Conservation (phyloP, 2,888 invertebrate genomes). For the Helleia helle region DNA sequence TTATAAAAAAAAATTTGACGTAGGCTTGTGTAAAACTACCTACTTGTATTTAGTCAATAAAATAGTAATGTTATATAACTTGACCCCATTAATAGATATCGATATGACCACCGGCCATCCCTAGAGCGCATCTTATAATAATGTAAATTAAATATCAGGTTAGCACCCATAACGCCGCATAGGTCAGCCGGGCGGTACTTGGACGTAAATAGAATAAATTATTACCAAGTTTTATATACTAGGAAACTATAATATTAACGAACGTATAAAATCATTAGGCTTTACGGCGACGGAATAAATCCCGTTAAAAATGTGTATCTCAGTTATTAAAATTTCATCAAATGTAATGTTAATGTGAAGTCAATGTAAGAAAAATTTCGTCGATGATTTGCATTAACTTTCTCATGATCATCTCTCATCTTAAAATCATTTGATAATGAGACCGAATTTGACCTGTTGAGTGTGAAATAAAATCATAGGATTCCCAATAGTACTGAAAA, state of each 20-base stretch:
- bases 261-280: too few species aligned
- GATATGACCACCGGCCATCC: not conserved
- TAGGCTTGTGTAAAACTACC: too few species aligned
- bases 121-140: constrained; percentile 19
- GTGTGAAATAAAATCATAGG: too few species aligned
- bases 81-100: constrained; percentile 1
- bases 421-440: not conserved
- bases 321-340: not conserved
- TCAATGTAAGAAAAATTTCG: too few species aligned
- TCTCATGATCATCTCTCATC: too few species aligned
- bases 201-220: constrained; percentile 18
- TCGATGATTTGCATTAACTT: not conserved
- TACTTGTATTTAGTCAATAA: too few species aligned
- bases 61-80: too few species aligned
- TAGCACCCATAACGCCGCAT: constrained; percentile 19
- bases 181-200: constrained; percentile 17
- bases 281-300: too few species aligned
- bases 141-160: constrained; percentile 32
- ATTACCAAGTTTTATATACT: constrained; percentile 6
- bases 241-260: too few species aligned
- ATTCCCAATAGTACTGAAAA: too few species aligned
- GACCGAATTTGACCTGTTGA: too few species aligned
- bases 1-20: too few species aligned
- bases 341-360: not conserved
- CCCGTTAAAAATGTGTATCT: not conserved